Percentiles rank a stretch among this genome's conserved stretches.
These are phyloP conservation scores for Phaonia tiefii DNA, from an alignment of 2,888 invertebrate genomes.

Conservation along the genomic window DNA sequence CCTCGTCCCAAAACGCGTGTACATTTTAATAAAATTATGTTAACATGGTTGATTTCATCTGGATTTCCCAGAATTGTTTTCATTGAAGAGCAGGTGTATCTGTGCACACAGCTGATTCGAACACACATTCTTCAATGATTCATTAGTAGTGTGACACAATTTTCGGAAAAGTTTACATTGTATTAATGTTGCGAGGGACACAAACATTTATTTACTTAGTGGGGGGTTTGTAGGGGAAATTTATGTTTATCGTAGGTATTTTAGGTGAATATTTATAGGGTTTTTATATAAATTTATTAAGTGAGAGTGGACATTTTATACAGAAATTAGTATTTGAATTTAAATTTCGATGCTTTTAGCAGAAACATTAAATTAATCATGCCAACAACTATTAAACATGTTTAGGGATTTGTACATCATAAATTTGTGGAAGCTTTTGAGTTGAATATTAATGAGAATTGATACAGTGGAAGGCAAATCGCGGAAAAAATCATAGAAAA, in stretches of 20 bases:
- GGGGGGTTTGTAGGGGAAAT: constrained; percentile 48
- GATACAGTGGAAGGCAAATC: too few relatives aligned
- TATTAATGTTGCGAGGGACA: constrained; percentile 32
- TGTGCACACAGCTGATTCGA: background rate
- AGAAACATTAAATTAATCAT: constrained; percentile 42
- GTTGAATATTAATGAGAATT: too few relatives aligned
- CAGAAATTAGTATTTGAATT: constrained; percentile 24
- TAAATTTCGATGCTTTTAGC: constrained; percentile 10
- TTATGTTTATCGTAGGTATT: constrained; percentile 35
- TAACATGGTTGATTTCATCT: constrained; percentile 67
- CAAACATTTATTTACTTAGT: constrained; percentile 54
- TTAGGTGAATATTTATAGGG: constrained; percentile 59
- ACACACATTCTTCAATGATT: constrained; percentile 22
- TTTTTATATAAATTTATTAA: constrained; percentile 67
- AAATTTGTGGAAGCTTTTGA: too few relatives aligned
- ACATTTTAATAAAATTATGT: constrained; percentile 75
- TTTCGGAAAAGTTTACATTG: constrained; percentile 35
- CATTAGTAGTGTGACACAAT: constrained; percentile 28
- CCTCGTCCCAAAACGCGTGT: constrained; percentile 57
- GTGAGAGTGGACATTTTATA: constrained; percentile 45
- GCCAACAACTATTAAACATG: constrained; percentile 12
- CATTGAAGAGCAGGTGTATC: constrained; percentile 71
- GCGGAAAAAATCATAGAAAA: too few relatives aligned
- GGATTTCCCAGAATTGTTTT: constrained; percentile 76
- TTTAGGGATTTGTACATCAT: constrained; percentile 23